These are phyloP conservation scores for Cossypha polioptera DNA, from an alignment of 2,797 vertebrate genomes.

Conservation along the genomic window DNA sequence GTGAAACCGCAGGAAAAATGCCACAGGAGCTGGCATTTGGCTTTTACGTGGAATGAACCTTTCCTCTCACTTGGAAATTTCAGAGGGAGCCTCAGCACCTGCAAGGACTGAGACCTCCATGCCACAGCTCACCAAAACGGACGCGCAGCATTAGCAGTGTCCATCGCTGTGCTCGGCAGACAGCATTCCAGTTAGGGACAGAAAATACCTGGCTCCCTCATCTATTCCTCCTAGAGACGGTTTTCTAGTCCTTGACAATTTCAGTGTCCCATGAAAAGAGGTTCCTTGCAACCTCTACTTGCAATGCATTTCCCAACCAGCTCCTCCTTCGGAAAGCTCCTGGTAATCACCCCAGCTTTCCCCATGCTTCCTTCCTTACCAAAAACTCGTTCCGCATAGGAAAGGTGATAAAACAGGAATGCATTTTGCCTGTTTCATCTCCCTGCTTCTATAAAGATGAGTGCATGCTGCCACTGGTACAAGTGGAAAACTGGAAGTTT, in stretches of 20 bases:
- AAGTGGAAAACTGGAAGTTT: not conserved
- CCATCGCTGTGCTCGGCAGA: not conserved
- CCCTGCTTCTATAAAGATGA: not conserved
- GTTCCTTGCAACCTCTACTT: not conserved
- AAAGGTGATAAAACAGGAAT: not conserved
- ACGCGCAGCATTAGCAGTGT: accelerated
- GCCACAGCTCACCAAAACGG: accelerated
- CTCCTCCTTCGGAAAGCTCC: not conserved
- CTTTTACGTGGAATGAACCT: not conserved
- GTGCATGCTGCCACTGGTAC: not conserved
- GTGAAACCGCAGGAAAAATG: not conserved
- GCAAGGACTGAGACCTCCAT: not conserved
- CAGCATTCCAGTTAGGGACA: accelerated
- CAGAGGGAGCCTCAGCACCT: not conserved
- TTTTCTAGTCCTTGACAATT: not conserved
- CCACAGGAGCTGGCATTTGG: not conserved
- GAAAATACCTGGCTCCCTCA: not conserved
- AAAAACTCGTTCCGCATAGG: not conserved
- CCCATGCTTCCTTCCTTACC: not conserved
- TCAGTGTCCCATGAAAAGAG: not conserved
- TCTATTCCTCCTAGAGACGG: not conserved
- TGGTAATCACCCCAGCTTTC: not conserved
- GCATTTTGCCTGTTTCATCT: not conserved
- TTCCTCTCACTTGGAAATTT: not conserved
- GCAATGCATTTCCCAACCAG: not conserved